Base-by-base conservation (phyloP, 2,888 invertebrate species). In the Trissonchulus sp. region DNA sequence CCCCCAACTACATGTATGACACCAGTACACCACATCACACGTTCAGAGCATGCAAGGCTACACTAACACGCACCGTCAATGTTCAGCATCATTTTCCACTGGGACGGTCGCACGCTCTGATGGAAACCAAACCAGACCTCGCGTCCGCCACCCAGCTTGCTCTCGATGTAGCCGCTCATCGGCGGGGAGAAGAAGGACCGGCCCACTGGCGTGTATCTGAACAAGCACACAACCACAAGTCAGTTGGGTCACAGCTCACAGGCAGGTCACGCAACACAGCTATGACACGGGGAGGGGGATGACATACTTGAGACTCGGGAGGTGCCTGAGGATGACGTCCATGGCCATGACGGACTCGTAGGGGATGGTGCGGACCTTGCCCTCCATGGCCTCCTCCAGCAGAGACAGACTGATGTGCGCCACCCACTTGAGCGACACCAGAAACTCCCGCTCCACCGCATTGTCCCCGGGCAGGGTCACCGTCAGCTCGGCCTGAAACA, bases 11-110 rank as follows among this genome's bases (percentile, higher is more conserved):
- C n/a, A n/a, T n/a, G n/a, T n/a, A n/a, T n/a, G n/a, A n/a, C n/a
- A n/a, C n/a, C n/a, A n/a, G n/a, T n/a, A n/a, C n/a, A n/a, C n/a
- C n/a, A n/a, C n/a, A n/a, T n/a, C n/a, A n/a, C n/a, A n/a, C n/a
- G n/a, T n/a, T n/a, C n/a, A n/a, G n/a, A n/a, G n/a, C n/a, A n/a
- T n/a, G n/a, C n/a, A n/a, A n/a, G n/a, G n/a, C n/a, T n/a, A n/a
- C n/a, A n/a, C n/a, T 28, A 63, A 34, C 18, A 63, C 77, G 68
- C 87, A 95, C 95, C 97, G 88, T 99, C 99, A 87, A 99, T 99
- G 86, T 99, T 99, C 77, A 99, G 89, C 97, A 99, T 99, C 99
- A 99, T 99, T 89, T 99, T 99, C 99, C 99, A 99, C 84, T 98
- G 98, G 78, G 97, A 97, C 18, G 99, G 99, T 82, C 98, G 90